phyloP scores from a whole-genome alignment of 2,888 invertebrate genomes.

The Cryptophagus acutangulus region DNA sequence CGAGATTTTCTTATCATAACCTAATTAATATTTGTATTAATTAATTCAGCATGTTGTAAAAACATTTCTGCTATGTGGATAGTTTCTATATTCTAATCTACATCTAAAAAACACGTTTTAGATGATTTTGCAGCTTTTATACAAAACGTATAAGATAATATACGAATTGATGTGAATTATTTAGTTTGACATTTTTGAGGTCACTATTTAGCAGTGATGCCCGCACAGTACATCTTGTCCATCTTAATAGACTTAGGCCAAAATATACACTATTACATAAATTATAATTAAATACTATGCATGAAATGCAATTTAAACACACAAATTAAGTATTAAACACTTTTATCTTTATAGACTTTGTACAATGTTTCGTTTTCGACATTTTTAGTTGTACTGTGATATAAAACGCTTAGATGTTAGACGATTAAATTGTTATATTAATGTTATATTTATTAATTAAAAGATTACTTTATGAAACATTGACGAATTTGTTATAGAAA shows the following conservation, averaged over 20 bases:
- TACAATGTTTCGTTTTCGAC: neutral
- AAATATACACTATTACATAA: neutral
- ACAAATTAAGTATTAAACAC: conserved; percentile 12
- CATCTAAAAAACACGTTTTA: neutral
- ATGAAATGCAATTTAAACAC: neutral
- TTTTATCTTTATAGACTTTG: neutral
- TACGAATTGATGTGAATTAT: no score
- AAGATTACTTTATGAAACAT: no score
- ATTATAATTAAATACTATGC: neutral
- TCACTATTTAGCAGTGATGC: conserved; percentile 32
- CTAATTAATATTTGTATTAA: no score
- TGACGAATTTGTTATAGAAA: conserved; percentile 4
- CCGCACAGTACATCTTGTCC: conserved; percentile 49
- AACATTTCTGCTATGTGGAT: no score
- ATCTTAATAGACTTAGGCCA: conserved; percentile 31
- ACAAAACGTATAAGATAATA: neutral
- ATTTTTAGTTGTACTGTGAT: conserved; percentile 33
- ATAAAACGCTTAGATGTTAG: conserved; percentile 20
- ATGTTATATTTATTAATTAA: conserved; percentile 8
- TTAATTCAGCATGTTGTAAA: no score
- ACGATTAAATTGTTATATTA: conserved; percentile 4
- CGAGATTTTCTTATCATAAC: no score
- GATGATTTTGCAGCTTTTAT: neutral
- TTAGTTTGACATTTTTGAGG: neutral
- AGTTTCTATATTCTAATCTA: no score